These are phyloP conservation scores for Pocillopora damicornis DNA, from an alignment of 64 coral and sea anemone species.

Conservation along the genomic window DNA sequence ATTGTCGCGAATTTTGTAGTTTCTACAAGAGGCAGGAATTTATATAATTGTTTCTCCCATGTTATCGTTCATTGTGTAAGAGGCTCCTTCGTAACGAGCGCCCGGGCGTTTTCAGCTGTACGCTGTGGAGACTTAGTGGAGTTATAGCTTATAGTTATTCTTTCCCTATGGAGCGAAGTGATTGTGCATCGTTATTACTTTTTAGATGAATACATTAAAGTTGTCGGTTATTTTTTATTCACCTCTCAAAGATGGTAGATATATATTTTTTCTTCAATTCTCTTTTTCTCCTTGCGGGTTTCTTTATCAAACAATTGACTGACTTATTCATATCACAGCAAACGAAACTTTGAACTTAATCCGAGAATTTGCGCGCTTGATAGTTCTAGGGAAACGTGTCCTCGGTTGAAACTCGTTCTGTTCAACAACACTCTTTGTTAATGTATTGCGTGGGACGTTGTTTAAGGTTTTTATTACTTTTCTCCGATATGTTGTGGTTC, in stretches of 20 bases:
- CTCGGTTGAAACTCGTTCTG: not conserved
- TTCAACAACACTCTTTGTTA: conserved; percentile 5
- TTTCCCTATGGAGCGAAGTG: not conserved
- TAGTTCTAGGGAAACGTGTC: not conserved
- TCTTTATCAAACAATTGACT: not conserved
- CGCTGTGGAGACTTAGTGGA: too few relatives aligned
- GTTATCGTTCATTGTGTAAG: not conserved
- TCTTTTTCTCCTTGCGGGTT: not conserved
- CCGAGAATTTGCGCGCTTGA: not conserved
- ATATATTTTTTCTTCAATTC: not conserved
- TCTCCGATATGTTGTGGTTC: not conserved
- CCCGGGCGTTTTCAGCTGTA: too few relatives aligned
- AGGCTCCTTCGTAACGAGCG: not conserved
- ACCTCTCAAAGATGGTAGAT: not conserved
- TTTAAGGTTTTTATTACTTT: not conserved
- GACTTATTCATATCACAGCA: not conserved
- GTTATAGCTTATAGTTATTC: not conserved
- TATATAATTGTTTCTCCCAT: not conserved
- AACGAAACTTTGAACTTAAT: not conserved
- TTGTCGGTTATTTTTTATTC: not conserved
- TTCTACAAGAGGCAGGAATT: not conserved
- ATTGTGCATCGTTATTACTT: not conserved
- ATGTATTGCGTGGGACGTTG: not conserved
- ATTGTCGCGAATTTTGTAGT: not conserved
- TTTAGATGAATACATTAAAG: not conserved